Evolutionary conservation across 2,888 invertebrate species (phyloP), one percentile per base, ranked within the genome.

Genomic region (Rhingia rostrata): DNA sequence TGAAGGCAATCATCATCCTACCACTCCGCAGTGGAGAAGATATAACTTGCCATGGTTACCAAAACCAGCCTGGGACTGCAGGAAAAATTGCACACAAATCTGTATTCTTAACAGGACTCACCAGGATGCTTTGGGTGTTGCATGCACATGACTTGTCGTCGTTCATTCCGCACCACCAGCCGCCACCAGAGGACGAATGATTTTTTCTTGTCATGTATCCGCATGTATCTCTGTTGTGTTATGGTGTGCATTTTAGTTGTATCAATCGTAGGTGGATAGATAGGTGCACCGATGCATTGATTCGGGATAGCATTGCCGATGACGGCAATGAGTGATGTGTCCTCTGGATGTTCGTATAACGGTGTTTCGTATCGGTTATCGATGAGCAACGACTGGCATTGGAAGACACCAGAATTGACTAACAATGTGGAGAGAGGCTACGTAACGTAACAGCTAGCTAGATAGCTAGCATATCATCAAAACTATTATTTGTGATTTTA

Each of bases 61-160:
- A 41, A 60, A 60, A 51, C 60, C 22, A 70, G 51, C 43, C 60
- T 61, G 70, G 32, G 37, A 54, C 37, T 37, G 41, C 22, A 35
- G 32, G 12, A 75, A 66, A 67, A 66, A 66, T 51, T 45, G 67
- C 67, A 67, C 61, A 45, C 61, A 45, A 77, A 77, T 77, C 61
- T 77, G 77, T 77, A 77, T 77, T 77, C 77, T 61, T 67, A 61
- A 54, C 75, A 60, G 60, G 53, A 67, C 33, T 35, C 53, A 33
- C 10, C 33, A 14, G 33, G 33, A 49, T 70, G 37, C 45, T 63
- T 49, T 10, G 41, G 61, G 67, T 73, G 56, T 49, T 61, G 61
- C 60, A 53, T 53, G 61, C 67, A 69, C 64, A 74, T 64, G 63
- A 74, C 64, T 74, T 64, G 73, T 74, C 53, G 60, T 77, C 53